phyloP scores from a whole-genome alignment of 2,797 vertebrate genomes.

The Enteromius trimaculatus region DNA sequence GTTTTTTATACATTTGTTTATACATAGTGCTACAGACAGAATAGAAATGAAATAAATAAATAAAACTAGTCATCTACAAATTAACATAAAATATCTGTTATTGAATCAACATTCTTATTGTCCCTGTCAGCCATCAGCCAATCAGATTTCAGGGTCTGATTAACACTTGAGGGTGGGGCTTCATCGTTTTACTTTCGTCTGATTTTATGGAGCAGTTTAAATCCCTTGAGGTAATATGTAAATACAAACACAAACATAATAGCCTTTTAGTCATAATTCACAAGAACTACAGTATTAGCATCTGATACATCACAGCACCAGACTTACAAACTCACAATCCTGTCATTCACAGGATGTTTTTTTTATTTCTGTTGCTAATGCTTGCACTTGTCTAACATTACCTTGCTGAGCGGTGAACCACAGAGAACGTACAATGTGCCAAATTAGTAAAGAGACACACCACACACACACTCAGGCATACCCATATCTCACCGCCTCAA shows the following conservation, averaged over 20 bases:
- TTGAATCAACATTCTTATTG: neutral
- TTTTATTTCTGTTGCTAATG: constrained; percentile 48
- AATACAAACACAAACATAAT: neutral
- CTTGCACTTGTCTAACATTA: constrained; percentile 42
- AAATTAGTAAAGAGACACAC: constrained; percentile 52
- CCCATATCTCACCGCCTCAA: constrained; percentile 34
- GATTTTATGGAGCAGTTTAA: too few species aligned
- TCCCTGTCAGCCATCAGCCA: neutral
- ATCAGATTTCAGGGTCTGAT: neutral
- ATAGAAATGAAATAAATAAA: neutral
- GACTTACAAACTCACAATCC: constrained; percentile 48
- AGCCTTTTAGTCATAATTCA: neutral
- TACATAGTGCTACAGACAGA: neutral
- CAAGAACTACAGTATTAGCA: neutral
- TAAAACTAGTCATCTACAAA: neutral
- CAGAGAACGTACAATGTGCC: constrained; percentile 60
- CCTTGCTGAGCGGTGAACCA: constrained; percentile 57
- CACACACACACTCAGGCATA: constrained; percentile 37
- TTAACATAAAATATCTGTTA: neutral
- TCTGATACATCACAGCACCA: neutral
- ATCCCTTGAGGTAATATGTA: too few species aligned
- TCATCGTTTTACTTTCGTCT: neutral
- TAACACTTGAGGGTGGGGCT: neutral
- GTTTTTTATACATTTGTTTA: too few species aligned
- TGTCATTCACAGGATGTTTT: constrained; percentile 39